A percentile compares a stretch with the other conserved stretches of the same genome.
Evolutionary conservation across 2,113 vertebrate genomes (phyloP).

Genomic region (Terrapene triunguis): DNA sequence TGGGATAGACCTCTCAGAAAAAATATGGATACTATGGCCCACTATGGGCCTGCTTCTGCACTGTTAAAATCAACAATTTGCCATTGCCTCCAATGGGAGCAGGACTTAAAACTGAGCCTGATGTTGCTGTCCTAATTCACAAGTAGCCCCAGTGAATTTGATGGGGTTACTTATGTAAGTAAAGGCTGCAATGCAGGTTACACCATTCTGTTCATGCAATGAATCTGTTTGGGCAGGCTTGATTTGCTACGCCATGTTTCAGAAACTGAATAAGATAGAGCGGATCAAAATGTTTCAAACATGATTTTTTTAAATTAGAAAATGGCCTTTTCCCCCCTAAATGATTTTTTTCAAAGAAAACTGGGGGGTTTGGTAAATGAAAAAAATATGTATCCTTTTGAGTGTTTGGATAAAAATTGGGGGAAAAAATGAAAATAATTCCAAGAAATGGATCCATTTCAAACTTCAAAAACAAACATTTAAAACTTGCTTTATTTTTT

Average conservation of each 20-base stretch:
- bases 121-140: neutral
- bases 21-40: accelerated
- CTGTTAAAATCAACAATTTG: neutral
- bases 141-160: neutral
- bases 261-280: neutral
- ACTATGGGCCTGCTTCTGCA: neutral
- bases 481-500: neutral
- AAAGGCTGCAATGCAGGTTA: neutral
- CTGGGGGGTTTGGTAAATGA: neutral
- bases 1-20: neutral
- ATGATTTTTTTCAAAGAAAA: neutral
- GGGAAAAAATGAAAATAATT: neutral
- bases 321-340: neutral
- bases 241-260: neutral
- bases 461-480: neutral
- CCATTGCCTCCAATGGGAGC: neutral
- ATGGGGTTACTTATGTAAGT: neutral
- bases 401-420: neutral
- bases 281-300: neutral
- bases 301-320: neutral
- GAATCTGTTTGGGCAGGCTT: neutral
- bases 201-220: neutral
- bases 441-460: neutral
- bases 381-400: neutral
- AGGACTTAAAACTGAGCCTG: neutral